A percentile compares a stretch with the other conserved stretches of the same genome.
These are phyloP conservation scores for Oceanodroma tethys DNA, from an alignment of 2,113 vertebrate species.

Conservation along the genomic window DNA sequence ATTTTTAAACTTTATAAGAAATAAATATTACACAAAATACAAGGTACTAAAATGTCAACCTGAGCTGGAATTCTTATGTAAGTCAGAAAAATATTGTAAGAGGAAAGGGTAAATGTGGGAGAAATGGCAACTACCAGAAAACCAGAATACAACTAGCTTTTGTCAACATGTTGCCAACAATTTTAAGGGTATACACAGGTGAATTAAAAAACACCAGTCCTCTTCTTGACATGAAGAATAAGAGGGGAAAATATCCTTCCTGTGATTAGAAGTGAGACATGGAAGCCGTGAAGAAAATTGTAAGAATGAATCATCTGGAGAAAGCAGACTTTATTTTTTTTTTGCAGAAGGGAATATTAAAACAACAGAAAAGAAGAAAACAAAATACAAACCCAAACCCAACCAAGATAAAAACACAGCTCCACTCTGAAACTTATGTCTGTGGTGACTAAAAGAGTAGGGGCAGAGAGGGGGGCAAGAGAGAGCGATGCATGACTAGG, in stretches of 20 bases:
- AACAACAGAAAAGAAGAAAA: background rate
- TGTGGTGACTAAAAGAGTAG: background rate
- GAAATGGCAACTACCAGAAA: background rate
- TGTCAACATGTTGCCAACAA: background rate
- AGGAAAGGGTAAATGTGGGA: background rate
- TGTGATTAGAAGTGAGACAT: background rate
- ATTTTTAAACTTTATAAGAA: background rate
- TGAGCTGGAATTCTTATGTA: background rate
- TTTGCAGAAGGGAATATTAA: background rate
- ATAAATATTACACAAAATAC: background rate
- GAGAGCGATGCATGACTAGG: background rate
- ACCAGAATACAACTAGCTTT: background rate
- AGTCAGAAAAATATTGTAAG: background rate
- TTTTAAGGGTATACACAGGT: background rate
- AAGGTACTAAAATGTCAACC: background rate
- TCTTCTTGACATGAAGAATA: background rate
- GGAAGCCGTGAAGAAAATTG: background rate
- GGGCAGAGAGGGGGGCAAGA: background rate
- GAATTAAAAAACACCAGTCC: background rate
- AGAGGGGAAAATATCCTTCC: background rate
- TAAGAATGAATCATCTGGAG: background rate
- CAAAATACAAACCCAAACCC: background rate
- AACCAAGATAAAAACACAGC: background rate
- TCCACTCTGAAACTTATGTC: background rate
- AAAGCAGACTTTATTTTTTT: background rate